Evolutionary conservation across 2,888 invertebrate species (phyloP), one percentile per base, ranked within the genome.

Genomic region (Orthosia cruda): DNA sequence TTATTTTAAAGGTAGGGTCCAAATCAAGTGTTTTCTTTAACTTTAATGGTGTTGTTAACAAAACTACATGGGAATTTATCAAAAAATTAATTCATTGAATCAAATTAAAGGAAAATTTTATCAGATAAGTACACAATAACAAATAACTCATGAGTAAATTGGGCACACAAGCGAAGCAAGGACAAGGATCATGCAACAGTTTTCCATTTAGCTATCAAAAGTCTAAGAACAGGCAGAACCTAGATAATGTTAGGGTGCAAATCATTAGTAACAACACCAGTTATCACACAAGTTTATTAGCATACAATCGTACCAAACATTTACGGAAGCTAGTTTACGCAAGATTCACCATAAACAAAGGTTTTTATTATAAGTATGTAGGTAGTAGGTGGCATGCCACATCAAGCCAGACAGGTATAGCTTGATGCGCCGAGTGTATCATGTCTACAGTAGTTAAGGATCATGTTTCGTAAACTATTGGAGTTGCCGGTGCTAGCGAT

Each of bases 131-230:
- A 79, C 23, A 61, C 47, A 62, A 32, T 20, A 55, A 80, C 13
- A 71, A 71, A 50, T 13, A 72, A 61, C 20, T 47, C 18, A 45
- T 45, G 15, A 18, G 26, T 52, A 72, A 57, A 23, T 61, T 16
- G 40, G 45, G 0, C 57, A 83, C 63, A 67, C 50, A 79, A 79
- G 68, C 80, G 15, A 84, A 81, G 81, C 84, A 32, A 49, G 40
- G 52, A n/a, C 40, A 50, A n/a, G 61, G 52, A 62, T 2, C 81
- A 52, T 84, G 84, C 81, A 55, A 66, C 49, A 58, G 23, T 20
- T 26, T 23, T n/a, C 15, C 26, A 47, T 16, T 71, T 15, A 55
- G 32, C 23, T 15, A 49, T 12, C 2, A 47, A 54, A 45, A 23
- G 26, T 47, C 16, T 52, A 49, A 32, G 20, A 54, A 65, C 45